phyloP scores from a whole-genome alignment of 2,888 invertebrate genomes.

The Flexamia atlantica region DNA sequence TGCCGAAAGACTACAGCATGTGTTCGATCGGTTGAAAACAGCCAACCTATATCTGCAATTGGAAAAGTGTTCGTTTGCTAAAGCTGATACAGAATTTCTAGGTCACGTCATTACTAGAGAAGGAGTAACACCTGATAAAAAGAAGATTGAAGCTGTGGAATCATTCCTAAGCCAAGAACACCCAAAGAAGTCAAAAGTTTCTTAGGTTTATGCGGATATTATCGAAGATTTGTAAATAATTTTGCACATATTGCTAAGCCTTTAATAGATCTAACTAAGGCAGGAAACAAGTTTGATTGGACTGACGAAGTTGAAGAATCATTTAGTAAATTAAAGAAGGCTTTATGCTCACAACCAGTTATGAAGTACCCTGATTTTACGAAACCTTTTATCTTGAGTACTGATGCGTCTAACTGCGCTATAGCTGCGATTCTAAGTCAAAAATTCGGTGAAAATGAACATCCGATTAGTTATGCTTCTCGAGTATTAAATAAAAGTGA shows the following conservation, averaged over 20 bases:
- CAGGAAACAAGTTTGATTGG: neutral
- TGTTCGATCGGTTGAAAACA: no score
- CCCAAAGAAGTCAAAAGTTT: neutral
- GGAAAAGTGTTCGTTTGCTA: constrained; percentile 1
- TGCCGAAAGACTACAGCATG: neutral
- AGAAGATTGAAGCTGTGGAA: neutral
- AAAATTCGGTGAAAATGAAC: constrained; percentile 70
- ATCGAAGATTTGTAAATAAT: neutral
- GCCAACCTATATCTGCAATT: neutral
- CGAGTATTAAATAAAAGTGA: constrained; percentile 71
- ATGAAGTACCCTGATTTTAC: constrained; percentile 62
- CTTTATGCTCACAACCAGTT: constrained; percentile 59
- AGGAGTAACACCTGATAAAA: neutral
- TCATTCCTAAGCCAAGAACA: neutral
- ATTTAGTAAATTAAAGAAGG: neutral
- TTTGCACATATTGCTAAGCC: constrained; percentile 2
- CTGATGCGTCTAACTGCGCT: no score
- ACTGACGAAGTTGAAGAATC: neutral
- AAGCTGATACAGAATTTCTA: constrained; percentile 1
- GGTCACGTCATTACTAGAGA: constrained; percentile 11
- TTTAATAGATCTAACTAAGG: constrained; percentile 13
- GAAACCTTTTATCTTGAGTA: constrained; percentile 65
- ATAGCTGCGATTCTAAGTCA: constrained; percentile 70
- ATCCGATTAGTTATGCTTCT: constrained; percentile 72
- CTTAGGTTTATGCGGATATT: constrained; percentile 2